Evolutionary conservation across 2,888 invertebrate genomes (phyloP).

Genomic region (Sesamia inferens): DNA sequence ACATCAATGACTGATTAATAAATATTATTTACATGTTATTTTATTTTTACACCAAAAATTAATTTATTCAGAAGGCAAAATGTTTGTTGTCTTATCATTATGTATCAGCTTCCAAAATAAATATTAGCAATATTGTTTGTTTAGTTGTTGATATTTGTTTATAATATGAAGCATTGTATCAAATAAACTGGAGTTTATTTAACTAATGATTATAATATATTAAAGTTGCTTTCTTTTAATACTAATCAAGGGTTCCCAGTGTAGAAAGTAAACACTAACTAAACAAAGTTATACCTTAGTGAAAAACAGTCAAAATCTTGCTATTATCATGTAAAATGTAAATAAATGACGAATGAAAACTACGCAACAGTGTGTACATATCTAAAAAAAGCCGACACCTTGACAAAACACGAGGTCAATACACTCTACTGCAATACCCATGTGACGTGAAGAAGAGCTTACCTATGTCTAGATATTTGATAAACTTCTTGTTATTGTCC

Average conservation of each 20-base stretch:
- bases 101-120: not conserved
- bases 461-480: constrained; percentile 49
- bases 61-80: not conserved
- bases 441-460: constrained; percentile 83
- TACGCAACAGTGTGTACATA: constrained; percentile 87
- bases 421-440: constrained; percentile 87
- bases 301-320: constrained; percentile 24
- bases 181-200: not conserved
- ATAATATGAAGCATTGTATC: constrained; percentile 1
- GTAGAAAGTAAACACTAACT: constrained; percentile 9
- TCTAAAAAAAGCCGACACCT: constrained; percentile 90
- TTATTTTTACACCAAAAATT: not conserved
- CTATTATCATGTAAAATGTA: constrained; percentile 58
- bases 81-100: not conserved
- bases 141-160: constrained; percentile 24
- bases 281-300: constrained; percentile 15
- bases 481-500: constrained; percentile 40
- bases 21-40: not conserved
- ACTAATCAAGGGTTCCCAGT: not conserved
- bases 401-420: constrained; percentile 90
- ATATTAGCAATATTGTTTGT: constrained; percentile 20
- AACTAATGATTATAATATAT: not conserved
- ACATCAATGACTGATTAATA: no score
- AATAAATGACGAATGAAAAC: constrained; percentile 81
- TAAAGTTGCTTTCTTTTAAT: not conserved